phyloP scores from a whole-genome alignment of 1,140 invertebrate species.

The Drosophila parvula region DNA sequence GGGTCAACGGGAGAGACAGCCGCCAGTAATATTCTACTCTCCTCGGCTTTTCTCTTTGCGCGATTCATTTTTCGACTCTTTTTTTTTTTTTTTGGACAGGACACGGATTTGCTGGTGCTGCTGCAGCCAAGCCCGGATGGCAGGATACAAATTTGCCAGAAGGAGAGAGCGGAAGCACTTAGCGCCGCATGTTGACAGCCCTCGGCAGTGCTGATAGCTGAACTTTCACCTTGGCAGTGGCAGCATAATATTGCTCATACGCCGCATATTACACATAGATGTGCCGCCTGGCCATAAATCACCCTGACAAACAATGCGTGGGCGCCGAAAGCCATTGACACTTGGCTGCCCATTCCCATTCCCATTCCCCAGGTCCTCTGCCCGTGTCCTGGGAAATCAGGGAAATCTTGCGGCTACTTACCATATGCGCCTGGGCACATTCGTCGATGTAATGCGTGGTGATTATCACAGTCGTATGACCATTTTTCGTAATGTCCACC shows the following conservation, averaged over 20 bases:
- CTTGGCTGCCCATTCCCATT: slow-evolving; percentile 21
- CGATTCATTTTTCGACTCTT: slow-evolving; percentile 29
- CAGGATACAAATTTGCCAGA: slow-evolving; percentile 78
- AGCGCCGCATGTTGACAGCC: slow-evolving; percentile 75
- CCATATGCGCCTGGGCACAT: slow-evolving; percentile 93
- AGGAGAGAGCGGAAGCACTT: slow-evolving; percentile 69
- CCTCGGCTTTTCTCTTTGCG: slow-evolving; percentile 38
- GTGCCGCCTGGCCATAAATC: slow-evolving; percentile 72
- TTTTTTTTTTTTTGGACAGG: slow-evolving; percentile 38
- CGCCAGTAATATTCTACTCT: slow-evolving; percentile 67
- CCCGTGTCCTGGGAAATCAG: slow-evolving; percentile 10
- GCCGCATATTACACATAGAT: slow-evolving; percentile 74
- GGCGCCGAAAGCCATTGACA: slow-evolving; percentile 73
- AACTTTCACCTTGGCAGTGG: slow-evolving; percentile 71
- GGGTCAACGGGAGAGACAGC: slow-evolving; percentile 66
- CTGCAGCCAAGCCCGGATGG: slow-evolving; percentile 16
- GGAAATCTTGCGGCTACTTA: slow-evolving; percentile 84
- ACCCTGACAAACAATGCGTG: slow-evolving; percentile 72
- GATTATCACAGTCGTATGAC: slow-evolving; percentile 96
- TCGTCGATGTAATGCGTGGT: slow-evolving; percentile 99
- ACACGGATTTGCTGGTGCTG: slow-evolving; percentile 75
- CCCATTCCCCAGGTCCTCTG: neutral
- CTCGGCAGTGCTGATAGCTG: slow-evolving; percentile 72
- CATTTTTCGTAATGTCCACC: slow-evolving; percentile 93
- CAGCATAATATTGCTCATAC: slow-evolving; percentile 76